Evolutionary conservation across 2,888 invertebrate genomes (phyloP).

Genomic region (Synergus gifuensis): DNA sequence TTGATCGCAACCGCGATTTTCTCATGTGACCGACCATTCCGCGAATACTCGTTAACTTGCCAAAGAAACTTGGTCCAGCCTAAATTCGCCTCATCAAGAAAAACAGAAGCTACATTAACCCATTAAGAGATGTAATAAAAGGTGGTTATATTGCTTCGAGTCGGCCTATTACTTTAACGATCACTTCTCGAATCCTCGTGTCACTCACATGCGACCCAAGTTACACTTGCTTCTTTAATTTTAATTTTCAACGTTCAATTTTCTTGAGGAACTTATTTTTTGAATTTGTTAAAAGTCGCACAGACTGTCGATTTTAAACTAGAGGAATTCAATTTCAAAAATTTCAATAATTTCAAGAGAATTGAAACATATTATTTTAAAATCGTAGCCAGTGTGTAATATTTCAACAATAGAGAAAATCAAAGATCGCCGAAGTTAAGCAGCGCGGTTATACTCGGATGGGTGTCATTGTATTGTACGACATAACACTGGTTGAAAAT

Average conservation of each 20-base stretch:
- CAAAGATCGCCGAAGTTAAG: no score
- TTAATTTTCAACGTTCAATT: not conserved
- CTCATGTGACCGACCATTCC: slow-evolving; percentile 23
- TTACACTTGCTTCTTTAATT: not conserved
- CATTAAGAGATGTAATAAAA: slow-evolving; percentile 8
- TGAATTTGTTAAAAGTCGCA: no score
- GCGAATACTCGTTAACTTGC: slow-evolving; percentile 34
- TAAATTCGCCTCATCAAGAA: slow-evolving; percentile 25
- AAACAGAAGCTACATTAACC: slow-evolving; percentile 36
- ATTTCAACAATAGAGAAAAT: no score
- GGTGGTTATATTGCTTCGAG: slow-evolving; percentile 16
- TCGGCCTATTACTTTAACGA: slow-evolving; percentile 9
- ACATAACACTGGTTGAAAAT: no score
- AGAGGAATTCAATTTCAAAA: no score
- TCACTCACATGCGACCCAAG: slow-evolving; percentile 12
- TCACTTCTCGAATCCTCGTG: not conserved
- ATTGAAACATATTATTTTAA: no score
- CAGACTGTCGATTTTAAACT: no score
- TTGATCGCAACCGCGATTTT: slow-evolving; percentile 31
- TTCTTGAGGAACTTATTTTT: not conserved
- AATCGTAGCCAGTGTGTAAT: no score
- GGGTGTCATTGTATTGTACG: no score
- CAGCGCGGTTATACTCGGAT: no score
- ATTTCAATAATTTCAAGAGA: no score
- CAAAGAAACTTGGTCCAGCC: slow-evolving; percentile 10